Percentiles rank a stretch among this genome's conserved stretches.
Conservation (phyloP, 2,888 invertebrate species). For the Lithophane leautieri region DNA sequence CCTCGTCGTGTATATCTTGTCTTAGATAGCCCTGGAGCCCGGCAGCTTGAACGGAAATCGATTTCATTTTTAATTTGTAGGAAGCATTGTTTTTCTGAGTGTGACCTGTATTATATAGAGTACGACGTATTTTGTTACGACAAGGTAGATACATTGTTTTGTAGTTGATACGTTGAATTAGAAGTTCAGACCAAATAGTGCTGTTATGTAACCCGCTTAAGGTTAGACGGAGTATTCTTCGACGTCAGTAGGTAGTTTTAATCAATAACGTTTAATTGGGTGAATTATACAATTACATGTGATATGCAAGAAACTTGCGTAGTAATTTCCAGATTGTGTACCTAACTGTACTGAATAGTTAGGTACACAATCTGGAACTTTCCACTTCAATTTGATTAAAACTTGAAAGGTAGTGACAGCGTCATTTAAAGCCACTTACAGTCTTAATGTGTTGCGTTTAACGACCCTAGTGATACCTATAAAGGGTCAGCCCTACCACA, state of each 20-base stretch:
- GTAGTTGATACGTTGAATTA: not conserved
- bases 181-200: not conserved
- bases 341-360: too few species aligned
- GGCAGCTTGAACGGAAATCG: slow-evolving; percentile 14
- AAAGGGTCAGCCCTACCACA: slow-evolving; percentile 52
- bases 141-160: not conserved
- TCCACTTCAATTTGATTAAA: slow-evolving; percentile 45
- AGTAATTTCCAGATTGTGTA: too few species aligned
- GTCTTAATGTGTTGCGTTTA: slow-evolving; percentile 57
- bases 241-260: not conserved
- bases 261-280: not conserved
- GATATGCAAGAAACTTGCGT: not conserved
- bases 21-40: slow-evolving; percentile 71
- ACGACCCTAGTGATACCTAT: slow-evolving; percentile 55
- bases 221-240: not conserved
- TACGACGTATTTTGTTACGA: not conserved
- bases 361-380: slow-evolving; percentile 14
- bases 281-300: not conserved
- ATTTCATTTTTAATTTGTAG: slow-evolving; percentile 32
- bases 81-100: slow-evolving; percentile 7
- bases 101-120: not conserved
- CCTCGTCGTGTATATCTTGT: slow-evolving; percentile 80
- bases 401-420: slow-evolving; percentile 42
- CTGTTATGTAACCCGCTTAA: not conserved
- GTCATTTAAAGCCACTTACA: slow-evolving; percentile 51